phyloP scores from a whole-genome alignment of 2,888 invertebrate species.

The Nephrotoma appendiculata region DNA sequence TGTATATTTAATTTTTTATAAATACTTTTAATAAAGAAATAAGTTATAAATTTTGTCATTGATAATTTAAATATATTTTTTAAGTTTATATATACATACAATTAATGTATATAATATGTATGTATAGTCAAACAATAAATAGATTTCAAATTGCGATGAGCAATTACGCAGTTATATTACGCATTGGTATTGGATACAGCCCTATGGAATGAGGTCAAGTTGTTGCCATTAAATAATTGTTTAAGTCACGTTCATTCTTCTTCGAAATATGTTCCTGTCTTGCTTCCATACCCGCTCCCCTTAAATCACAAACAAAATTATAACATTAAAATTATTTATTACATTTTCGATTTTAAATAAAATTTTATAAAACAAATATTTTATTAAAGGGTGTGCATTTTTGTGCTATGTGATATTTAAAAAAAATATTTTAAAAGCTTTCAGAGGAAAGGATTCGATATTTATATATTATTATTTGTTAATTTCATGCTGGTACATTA shows the following conservation, averaged over 20 bases:
- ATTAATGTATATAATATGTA: too few relatives aligned
- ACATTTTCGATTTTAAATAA: not conserved
- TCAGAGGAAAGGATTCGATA: not conserved
- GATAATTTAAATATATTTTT: constrained; percentile 15
- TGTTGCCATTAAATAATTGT: constrained; percentile 34
- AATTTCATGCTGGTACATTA: not conserved
- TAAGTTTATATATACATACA: constrained; percentile 11
- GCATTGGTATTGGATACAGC: not conserved
- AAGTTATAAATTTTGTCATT: constrained; percentile 8
- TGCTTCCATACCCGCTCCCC: constrained; percentile 36
- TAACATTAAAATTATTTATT: not conserved
- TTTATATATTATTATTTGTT: not conserved
- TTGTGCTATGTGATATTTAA: not conserved
- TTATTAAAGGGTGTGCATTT: not conserved
- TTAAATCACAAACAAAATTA: constrained; percentile 11
- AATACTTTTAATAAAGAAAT: constrained; percentile 1
- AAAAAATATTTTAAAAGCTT: not conserved
- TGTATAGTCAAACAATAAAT: not conserved
- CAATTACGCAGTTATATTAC: not conserved
- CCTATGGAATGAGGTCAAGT: constrained; percentile 30
- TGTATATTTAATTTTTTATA: constrained; percentile 5
- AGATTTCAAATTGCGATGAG: not conserved
- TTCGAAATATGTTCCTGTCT: constrained; percentile 27
- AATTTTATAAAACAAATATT: not conserved
- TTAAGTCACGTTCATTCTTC: constrained; percentile 29